Evolutionary conservation across 2,797 vertebrate genomes (phyloP).

Genomic region (Rhabdophis nuchalis): DNA sequence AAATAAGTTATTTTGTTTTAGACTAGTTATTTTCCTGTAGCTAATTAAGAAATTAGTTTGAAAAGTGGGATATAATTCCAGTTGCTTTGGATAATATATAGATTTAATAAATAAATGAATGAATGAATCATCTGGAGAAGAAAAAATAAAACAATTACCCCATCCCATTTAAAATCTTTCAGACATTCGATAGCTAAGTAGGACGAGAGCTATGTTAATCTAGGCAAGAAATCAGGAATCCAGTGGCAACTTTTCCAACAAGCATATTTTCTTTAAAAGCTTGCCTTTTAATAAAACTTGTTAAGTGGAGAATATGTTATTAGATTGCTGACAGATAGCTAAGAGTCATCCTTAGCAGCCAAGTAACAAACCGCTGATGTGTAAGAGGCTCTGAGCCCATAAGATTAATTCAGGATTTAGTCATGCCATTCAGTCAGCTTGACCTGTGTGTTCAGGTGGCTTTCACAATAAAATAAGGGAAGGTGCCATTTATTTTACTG

Average conservation of each 20-base stretch:
- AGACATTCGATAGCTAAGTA: neutral
- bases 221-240: neutral
- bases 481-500: neutral
- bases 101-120: neutral
- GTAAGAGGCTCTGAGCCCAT: neutral
- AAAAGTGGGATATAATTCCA: neutral
- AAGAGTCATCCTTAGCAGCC: neutral
- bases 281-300: neutral
- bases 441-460: neutral
- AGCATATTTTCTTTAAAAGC: neutral
- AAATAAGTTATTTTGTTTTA: neutral
- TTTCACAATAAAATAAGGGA: neutral
- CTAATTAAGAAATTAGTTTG: neutral
- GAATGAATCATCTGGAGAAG: neutral
- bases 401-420: neutral
- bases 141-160: neutral
- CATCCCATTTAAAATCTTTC: neutral
- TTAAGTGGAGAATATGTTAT: neutral
- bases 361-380: neutral
- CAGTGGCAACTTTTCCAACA: neutral
- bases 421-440: neutral
- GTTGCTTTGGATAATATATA: neutral
- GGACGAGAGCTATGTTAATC: neutral
- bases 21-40: neutral
- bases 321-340: neutral